Evolutionary conservation across 2,113 vertebrate genomes (phyloP).

Genomic region (Helogale parvula): DNA sequence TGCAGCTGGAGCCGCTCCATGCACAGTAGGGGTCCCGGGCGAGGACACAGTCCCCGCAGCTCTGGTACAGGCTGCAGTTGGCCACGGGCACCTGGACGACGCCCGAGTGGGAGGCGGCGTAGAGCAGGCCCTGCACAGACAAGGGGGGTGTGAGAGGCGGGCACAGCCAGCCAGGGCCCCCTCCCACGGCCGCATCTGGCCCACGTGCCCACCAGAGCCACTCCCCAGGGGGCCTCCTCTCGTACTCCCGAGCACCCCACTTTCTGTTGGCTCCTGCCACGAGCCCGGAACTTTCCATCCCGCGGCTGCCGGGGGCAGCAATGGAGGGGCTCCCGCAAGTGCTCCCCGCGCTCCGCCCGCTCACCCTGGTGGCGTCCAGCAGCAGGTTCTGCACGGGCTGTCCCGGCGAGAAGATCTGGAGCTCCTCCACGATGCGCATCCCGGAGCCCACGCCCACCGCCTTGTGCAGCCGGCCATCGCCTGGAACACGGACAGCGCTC

Average conservation of each 20-base stretch:
- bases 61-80: constrained; percentile 95
- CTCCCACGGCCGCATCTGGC: background rate
- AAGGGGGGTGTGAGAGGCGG: rapidly evolving
- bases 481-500: constrained; percentile 81
- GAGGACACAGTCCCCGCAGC: constrained; percentile 95
- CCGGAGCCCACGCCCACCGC: constrained; percentile 87
- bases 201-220: background rate
- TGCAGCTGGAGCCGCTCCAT: constrained; percentile 90
- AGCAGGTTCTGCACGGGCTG: constrained; percentile 93
- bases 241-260: background rate
- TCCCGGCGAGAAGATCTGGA: constrained; percentile 87
- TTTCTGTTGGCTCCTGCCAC: background rate
- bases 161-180: rapidly evolving
- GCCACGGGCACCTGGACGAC: constrained; percentile 93
- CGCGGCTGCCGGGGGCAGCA: background rate
- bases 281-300: background rate
- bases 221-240: background rate
- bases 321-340: background rate
- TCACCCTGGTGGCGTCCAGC: constrained; percentile 91
- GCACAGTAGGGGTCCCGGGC: constrained; percentile 96
- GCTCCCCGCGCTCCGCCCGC: rapidly evolving
- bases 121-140: constrained; percentile 89
- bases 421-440: constrained; percentile 94
- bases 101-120: constrained; percentile 89
- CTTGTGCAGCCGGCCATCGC: constrained; percentile 94